Evolutionary conservation across 2,888 invertebrate genomes (phyloP).

Genomic region (Phytoseiulus persimilis): DNA sequence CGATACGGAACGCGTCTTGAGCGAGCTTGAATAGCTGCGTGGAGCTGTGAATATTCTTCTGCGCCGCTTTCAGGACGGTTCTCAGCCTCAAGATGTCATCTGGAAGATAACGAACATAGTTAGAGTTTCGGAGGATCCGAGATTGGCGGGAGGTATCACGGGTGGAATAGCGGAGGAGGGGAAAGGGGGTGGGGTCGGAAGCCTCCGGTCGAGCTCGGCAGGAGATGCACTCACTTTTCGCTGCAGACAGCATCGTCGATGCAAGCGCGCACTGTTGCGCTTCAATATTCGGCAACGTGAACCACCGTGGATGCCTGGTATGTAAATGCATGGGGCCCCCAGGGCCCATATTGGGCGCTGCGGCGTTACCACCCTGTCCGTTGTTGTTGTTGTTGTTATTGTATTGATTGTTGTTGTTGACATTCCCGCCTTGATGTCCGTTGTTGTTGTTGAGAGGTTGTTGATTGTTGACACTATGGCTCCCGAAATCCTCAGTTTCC

Average conservation of each 20-base stretch:
- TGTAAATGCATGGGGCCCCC: constrained; percentile 55
- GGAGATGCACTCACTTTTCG: constrained; percentile 59
- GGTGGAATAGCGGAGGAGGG: too few species aligned
- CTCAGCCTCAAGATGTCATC: constrained; percentile 63
- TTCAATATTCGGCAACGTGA: constrained; percentile 69
- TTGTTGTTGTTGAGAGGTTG: constrained; percentile 8
- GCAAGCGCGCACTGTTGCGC: constrained; percentile 70
- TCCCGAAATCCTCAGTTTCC: constrained; percentile 58
- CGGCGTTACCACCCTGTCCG: constrained; percentile 40
- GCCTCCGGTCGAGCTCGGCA: too few species aligned
- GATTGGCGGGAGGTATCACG: too few species aligned
- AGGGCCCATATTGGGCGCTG: constrained; percentile 44
- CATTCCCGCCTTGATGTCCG: constrained; percentile 44
- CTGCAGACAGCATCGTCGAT: constrained; percentile 65
- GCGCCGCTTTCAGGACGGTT: constrained; percentile 67
- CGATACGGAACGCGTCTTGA: constrained; percentile 73
- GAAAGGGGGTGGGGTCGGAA: too few species aligned
- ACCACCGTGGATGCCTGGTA: constrained; percentile 64
- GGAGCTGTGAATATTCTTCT: constrained; percentile 71
- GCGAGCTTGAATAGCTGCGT: constrained; percentile 74
- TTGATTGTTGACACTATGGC: constrained; percentile 46
- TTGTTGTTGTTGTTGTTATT: constrained; percentile 33
- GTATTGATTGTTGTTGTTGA: constrained; percentile 47
- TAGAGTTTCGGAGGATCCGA: neutral
- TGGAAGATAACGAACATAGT: constrained; percentile 43